Conservation (phyloP, 2,888 invertebrate genomes). For the Sphinx pinastri region DNA sequence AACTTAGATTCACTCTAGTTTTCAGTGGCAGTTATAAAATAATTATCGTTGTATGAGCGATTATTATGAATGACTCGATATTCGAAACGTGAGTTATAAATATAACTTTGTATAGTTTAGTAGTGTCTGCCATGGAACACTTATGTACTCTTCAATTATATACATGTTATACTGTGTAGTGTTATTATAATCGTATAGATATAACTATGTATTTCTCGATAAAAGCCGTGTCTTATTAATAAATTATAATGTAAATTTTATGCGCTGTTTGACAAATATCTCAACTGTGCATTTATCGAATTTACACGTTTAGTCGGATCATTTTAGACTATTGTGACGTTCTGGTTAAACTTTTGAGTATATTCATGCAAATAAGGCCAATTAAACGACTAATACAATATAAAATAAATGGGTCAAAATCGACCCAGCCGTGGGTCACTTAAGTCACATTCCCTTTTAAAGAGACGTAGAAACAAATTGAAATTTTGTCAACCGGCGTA, state of each 20-base stretch:
- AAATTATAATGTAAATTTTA: slow-evolving; percentile 39
- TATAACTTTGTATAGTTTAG: slow-evolving; percentile 27
- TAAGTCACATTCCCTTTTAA: background rate
- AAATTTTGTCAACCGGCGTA: background rate
- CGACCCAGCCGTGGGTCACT: background rate
- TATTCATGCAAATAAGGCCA: no score
- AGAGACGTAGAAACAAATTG: background rate
- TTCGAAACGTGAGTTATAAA: background rate
- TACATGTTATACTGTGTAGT: slow-evolving; percentile 27
- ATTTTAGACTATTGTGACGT: no score
- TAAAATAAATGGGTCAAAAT: background rate
- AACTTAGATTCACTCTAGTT: background rate
- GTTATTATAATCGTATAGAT: slow-evolving; percentile 33
- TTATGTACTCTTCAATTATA: slow-evolving; percentile 18
- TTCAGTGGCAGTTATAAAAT: slow-evolving; percentile 5
- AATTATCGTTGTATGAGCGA: slow-evolving; percentile 24
- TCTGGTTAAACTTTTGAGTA: no score
- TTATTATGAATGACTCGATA: slow-evolving; percentile 18
- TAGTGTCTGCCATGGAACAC: slow-evolving; percentile 30
- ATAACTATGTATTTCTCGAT: slow-evolving; percentile 46
- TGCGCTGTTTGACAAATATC: slow-evolving; percentile 1
- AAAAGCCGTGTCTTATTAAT: slow-evolving; percentile 65
- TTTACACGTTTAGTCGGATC: no score
- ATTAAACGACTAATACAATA: no score
- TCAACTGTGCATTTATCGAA: slow-evolving; percentile 1